Evolutionary conservation across 2,797 vertebrate species (phyloP).

Genomic region (Myotis myotis): DNA sequence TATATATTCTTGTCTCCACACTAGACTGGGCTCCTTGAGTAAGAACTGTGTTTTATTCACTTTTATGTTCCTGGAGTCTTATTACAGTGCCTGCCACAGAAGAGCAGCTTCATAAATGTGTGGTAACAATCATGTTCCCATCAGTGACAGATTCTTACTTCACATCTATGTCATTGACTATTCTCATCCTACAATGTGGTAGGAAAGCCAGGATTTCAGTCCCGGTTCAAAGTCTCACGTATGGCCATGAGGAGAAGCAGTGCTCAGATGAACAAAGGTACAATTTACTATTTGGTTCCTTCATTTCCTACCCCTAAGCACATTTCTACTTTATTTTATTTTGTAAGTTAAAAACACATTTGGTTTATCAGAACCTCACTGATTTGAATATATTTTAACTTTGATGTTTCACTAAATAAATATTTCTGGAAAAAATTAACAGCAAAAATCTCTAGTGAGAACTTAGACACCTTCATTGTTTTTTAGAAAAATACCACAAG

Average conservation of each 20-base stretch:
- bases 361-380: not conserved
- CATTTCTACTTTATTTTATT: not conserved
- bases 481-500: slow-evolving; percentile 60
- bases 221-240: not conserved
- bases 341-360: slow-evolving; percentile 40
- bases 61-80: not conserved
- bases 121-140: not conserved
- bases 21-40: not conserved
- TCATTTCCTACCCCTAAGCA: not conserved
- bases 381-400: not conserved
- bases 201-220: not conserved
- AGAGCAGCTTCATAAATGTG: not conserved
- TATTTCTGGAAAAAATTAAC: slow-evolving; percentile 21
- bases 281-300: not conserved
- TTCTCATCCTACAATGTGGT: not conserved
- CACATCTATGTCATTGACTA: not conserved
- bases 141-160: not conserved
- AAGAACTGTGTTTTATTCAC: not conserved
- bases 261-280: not conserved
- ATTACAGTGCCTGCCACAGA: not conserved
- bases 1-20: not conserved
- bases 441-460: slow-evolving; percentile 4
- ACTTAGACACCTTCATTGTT: slow-evolving; percentile 41
- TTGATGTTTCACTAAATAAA: slow-evolving; percentile 31
- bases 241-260: not conserved